A percentile compares a stretch with the other conserved stretches of the same genome.
phyloP scores from a whole-genome alignment of 2,797 vertebrate genomes.

The Labroides dimidiatus region DNA sequence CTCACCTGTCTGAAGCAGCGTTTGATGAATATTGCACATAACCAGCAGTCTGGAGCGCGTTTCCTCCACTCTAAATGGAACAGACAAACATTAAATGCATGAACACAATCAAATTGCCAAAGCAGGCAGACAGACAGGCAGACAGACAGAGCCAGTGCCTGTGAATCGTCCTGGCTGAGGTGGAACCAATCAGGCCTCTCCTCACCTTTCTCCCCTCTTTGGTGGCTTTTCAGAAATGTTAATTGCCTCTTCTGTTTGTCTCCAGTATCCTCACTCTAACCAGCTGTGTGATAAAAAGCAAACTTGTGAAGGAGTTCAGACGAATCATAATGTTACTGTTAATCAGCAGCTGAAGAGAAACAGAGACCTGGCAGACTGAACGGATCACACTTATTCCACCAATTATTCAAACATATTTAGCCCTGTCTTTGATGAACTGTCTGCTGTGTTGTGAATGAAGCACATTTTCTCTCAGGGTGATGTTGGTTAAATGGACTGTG shows the following conservation, averaged over 20 bases:
- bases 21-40: constrained; percentile 16
- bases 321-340: constrained; percentile 43
- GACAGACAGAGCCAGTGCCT: not conserved
- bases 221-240: constrained; percentile 51
- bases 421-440: too few relatives aligned
- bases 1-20: constrained; percentile 18
- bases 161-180: constrained; percentile 11
- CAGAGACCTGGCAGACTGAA: too few relatives aligned
- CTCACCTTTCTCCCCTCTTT: constrained; percentile 23
- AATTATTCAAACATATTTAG: too few relatives aligned
- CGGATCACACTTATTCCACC: too few relatives aligned
- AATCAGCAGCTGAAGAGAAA: constrained; percentile 32
- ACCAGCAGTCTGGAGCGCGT: not conserved
- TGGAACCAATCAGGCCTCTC: constrained; percentile 39
- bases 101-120: constrained; percentile 14
- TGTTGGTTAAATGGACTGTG: too few relatives aligned
- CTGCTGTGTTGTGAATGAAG: too few relatives aligned
- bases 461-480: too few relatives aligned
- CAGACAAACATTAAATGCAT: constrained; percentile 16
- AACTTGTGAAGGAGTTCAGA: constrained; percentile 37
- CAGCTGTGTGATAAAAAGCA: constrained; percentile 3
- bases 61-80: constrained; percentile 21
- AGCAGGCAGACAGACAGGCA: constrained; percentile 1
- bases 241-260: constrained; percentile 50
- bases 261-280: constrained; percentile 18